Base-by-base conservation (phyloP, 1,140 invertebrate species). In the Atta texana region DNA sequence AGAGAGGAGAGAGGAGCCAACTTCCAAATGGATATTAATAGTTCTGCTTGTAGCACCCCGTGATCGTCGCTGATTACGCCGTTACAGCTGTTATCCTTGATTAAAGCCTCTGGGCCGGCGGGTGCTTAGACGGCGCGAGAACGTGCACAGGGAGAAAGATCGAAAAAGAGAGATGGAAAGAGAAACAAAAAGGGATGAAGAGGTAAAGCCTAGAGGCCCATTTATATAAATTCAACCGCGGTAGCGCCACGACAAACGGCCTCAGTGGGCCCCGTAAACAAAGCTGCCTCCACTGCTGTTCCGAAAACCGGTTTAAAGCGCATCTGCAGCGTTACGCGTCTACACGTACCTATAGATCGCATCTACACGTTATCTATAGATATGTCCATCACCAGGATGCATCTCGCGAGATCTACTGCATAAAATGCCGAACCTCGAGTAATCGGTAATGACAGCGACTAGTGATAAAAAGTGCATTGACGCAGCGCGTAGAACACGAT, bases 11-110 rank as follows among this genome's bases (percentile, higher is more conserved):
- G 44, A 57, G 21, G 80, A 49, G 85, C 87, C 84, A 87, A 89
- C 88, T 92, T 91, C 92, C 88, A 93, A 94, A 93, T 94, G 93
- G 93, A 94, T 94, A 94, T 94, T 94, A 94, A 94, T 94, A 94
- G 93, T 92, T 90, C 88, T 92, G 90, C 89, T 88, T 93, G 84
- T 88, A 90, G 86, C 80, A 86, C 86, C 89, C 66, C 87, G 57
- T 88, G 93, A 94, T 94, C 92, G 89, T 92, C 92, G 87, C 92
- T 93, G 93, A 94, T 94, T 94, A 94, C 93, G 75, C 92, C 90
- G 92, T 94, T 93, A 93, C 91, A 94, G 92, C 92, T 94, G 93
- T 93, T 94, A 94, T 93, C 91, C 92, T 94, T 94, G 92, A 94
- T 94, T 93, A 93, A 94, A 93, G 91, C 89, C 88, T 87, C 87